Conservation (phyloP, 2,113 vertebrate species). For the Xiphorhynchus elegans region DNA sequence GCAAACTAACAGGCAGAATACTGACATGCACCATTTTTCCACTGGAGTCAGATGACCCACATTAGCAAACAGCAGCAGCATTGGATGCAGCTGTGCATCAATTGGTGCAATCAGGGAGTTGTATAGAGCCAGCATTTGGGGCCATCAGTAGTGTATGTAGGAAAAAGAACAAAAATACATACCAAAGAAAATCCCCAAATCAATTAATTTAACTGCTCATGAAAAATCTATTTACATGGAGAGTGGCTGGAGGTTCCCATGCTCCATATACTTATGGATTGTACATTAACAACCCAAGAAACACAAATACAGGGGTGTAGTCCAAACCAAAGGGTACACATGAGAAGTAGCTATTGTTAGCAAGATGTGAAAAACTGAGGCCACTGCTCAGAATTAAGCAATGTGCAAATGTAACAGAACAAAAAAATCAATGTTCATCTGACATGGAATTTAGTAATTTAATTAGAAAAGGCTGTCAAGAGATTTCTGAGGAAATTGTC, state of each 20-base stretch:
- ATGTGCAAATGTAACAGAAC: background rate
- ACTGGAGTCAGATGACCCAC: background rate
- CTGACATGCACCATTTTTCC: background rate
- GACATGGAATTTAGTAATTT: background rate
- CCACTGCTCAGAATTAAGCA: background rate
- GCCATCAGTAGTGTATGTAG: background rate
- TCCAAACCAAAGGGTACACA: background rate
- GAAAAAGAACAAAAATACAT: background rate
- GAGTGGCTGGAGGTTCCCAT: background rate
- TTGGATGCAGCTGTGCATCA: background rate
- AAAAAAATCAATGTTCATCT: background rate
- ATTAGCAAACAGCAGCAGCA: background rate
- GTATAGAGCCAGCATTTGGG: background rate
- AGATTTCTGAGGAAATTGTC: background rate
- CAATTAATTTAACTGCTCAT: background rate
- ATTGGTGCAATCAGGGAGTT: background rate
- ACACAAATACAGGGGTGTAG: background rate
- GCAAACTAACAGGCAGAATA: background rate
- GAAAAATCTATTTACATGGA: background rate
- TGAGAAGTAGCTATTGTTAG: background rate
- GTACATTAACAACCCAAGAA: background rate
- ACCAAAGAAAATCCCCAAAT: background rate
- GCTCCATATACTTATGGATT: background rate
- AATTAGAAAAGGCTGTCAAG: background rate
- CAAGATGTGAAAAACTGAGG: background rate